Evolutionary conservation across 2,888 invertebrate genomes (phyloP), one percentile per base, ranked within the genome.

Genomic region (Campoplex capitator): DNA sequence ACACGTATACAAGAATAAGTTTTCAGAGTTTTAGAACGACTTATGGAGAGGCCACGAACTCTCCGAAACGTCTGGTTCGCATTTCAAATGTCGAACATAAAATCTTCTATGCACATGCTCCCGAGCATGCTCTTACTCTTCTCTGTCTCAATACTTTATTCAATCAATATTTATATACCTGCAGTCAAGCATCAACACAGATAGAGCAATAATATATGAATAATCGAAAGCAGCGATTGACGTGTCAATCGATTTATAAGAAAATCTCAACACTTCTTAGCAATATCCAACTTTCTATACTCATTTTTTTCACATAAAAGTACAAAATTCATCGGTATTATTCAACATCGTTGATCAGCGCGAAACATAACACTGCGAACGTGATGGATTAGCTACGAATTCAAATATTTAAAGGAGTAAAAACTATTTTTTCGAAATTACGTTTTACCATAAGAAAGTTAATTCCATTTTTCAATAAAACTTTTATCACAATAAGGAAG

Each of bases 21-120:
- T 78, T 83, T 32, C 65, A 62, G 71, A 77, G 62, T 62, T 77
- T 65, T 38, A 62, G 16, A 51, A 28, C 18, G 48, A 62, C 77
- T 77, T 77, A 83, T 62, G 45, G 2, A 38, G 62, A 58, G n/a
- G 35, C 54, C 70, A 48, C 48, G 28, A 71, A 18, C 48, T 56
- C 54, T 7, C 7, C 3, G 54, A 67, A 32, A 62, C 45, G 28
- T 62, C 13, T 71, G 56, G 48, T 51, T 38, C 51, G 35, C 62
- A 71, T 62, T 71, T 54, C 9, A 35, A 73, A n/a, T 32, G 18
- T 51, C 18, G 4, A 18, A 18, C 51, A 51, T 51, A 18, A 51
- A 51, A 51, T 18, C 51, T 51, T 51, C 18, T 18, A 6, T 18
- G 4, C 16, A 51, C 16, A 51, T 51, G n/a, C n/a, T n/a, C n/a